Conservation (phyloP, 2,797 vertebrate species). For the Poeciliopsis turneri region DNA sequence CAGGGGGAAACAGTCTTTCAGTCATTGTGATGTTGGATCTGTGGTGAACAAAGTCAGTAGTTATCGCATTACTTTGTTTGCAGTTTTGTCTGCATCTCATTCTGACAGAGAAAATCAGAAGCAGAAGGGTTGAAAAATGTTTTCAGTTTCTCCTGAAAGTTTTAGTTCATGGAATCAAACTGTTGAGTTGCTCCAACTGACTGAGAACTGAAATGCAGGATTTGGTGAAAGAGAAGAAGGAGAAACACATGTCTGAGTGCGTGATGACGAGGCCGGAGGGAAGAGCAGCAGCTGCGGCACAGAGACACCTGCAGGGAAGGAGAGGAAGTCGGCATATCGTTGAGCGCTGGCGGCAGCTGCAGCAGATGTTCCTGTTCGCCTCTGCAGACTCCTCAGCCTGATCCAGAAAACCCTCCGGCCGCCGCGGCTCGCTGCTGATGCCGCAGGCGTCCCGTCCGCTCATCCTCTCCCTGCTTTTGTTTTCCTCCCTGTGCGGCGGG, state of each 20-base stretch:
- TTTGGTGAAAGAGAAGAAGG: neutral
- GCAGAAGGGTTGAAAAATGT: neutral
- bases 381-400: constrained; percentile 22
- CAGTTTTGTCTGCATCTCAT: neutral
- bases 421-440: neutral
- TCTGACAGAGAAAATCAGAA: neutral
- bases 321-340: neutral
- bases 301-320: neutral
- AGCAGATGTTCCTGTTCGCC: constrained; percentile 35
- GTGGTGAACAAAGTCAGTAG: neutral
- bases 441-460: constrained; percentile 3
- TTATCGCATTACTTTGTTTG: neutral
- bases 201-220: neutral
- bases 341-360: neutral
- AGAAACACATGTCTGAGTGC: neutral
- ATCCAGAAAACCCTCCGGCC: constrained; percentile 22
- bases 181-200: neutral
- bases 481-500: neutral
- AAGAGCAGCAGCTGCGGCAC: neutral
- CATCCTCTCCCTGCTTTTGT: constrained; percentile 8
- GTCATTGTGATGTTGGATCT: too few relatives aligned
- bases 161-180: neutral
- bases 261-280: neutral
- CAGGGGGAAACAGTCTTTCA: too few relatives aligned
- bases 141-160: neutral